Conservation (phyloP, 2,888 invertebrate species). For the Cylindroiulus punctatus region DNA sequence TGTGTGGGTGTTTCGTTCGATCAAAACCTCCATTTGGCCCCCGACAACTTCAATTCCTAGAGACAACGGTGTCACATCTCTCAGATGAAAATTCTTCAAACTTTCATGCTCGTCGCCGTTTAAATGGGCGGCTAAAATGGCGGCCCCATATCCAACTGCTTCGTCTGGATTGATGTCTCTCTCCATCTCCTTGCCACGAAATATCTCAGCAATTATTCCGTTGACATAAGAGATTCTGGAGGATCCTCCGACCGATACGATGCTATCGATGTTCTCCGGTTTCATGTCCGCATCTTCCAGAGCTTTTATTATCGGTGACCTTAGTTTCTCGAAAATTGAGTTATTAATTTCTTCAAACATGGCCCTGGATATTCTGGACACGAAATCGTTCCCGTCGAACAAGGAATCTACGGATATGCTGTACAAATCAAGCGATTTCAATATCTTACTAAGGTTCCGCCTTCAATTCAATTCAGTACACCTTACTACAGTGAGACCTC, state of each 20-base stretch:
- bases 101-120: slow-evolving; percentile 1
- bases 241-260: slow-evolving; percentile 3
- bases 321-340: slow-evolving; percentile 60
- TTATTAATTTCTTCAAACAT: slow-evolving; percentile 59
- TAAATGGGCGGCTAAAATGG: slow-evolving; percentile 36
- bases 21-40: background rate
- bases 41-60: slow-evolving; percentile 70
- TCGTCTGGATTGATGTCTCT: slow-evolving; percentile 54
- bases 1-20: background rate
- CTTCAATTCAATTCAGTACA: too few species aligned
- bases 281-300: slow-evolving; percentile 20
- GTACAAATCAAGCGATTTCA: background rate
- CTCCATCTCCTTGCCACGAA: slow-evolving; percentile 70
- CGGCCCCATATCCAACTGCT: slow-evolving; percentile 46
- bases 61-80: slow-evolving; percentile 78
- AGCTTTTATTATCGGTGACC: slow-evolving; percentile 12
- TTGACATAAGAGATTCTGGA: background rate
- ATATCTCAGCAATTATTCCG: slow-evolving; percentile 67
- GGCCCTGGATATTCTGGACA: background rate
- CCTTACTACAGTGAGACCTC: too few species aligned
- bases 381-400: background rate
- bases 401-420: slow-evolving; percentile 7
- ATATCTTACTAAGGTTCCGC: background rate
- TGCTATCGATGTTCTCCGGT: background rate
- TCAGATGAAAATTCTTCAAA: slow-evolving; percentile 82